Evolutionary conservation across 1,140 invertebrate genomes (phyloP).

Genomic region (Armadillidium nasatum): DNA sequence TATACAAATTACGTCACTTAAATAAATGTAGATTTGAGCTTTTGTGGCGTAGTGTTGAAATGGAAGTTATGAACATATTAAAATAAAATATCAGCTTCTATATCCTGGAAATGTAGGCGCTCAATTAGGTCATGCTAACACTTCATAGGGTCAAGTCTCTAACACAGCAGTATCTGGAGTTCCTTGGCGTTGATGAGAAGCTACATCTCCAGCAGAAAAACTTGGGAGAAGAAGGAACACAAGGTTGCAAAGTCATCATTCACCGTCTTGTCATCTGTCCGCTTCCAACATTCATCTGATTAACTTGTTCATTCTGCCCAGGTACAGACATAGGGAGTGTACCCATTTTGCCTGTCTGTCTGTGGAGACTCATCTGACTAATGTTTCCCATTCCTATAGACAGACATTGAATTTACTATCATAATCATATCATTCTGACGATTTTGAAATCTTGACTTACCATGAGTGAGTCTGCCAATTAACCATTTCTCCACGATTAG

Average conservation of each 20-base stretch:
- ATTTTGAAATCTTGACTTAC: constrained; percentile 26
- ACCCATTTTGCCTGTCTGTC: constrained; percentile 38
- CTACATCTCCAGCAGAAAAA: constrained; percentile 23
- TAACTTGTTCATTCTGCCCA: constrained; percentile 19
- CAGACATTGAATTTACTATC: constrained; percentile 30
- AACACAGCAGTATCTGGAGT: constrained; percentile 53
- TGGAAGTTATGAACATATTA: no score
- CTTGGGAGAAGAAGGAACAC: constrained; percentile 41
- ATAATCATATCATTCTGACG: constrained; percentile 33
- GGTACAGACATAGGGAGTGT: constrained; percentile 32
- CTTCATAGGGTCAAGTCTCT: constrained; percentile 74
- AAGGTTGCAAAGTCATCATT: constrained; percentile 35
- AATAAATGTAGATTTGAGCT: no score
- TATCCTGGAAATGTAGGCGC: no score
- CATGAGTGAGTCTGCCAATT: constrained; percentile 29
- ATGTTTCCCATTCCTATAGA: constrained; percentile 25
- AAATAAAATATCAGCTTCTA: neutral
- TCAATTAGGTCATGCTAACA: no score
- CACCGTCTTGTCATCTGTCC: constrained; percentile 20
- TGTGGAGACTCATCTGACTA: constrained; percentile 30
- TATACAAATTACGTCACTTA: no score
- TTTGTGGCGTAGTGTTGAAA: no score
- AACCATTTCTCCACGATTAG: constrained; percentile 31
- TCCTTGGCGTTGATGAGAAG: constrained; percentile 33
- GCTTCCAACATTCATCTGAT: constrained; percentile 28